These are phyloP conservation scores for Heterodera filipjevi DNA, from an alignment of 2,888 invertebrate species.

Conservation along the genomic window DNA sequence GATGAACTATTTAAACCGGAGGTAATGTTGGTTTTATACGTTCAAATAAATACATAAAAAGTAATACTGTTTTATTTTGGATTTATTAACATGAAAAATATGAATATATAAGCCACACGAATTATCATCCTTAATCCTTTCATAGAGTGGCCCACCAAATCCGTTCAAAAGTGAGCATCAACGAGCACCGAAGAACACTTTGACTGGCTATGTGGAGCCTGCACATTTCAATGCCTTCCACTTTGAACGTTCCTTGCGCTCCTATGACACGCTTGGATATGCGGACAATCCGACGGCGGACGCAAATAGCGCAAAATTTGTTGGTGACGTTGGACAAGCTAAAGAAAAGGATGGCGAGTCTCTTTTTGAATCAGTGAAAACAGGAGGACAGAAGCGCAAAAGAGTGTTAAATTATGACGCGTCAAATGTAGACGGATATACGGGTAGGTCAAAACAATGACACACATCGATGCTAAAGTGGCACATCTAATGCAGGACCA, in stretches of 20 bases:
- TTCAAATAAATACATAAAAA: too few species aligned
- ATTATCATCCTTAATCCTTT: conserved; percentile 28
- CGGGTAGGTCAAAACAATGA: conserved; percentile 71
- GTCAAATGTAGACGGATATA: conserved; percentile 87
- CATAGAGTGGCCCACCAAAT: conserved; percentile 81
- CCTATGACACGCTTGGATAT: conserved; percentile 71
- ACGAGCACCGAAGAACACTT: conserved; percentile 82
- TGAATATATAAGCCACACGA: too few species aligned
- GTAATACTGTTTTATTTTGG: too few species aligned
- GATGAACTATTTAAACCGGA: conserved; percentile 83
- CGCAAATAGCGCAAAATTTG: conserved; percentile 55
- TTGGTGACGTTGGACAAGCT: conserved; percentile 60
- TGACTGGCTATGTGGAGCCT: conserved; percentile 90
- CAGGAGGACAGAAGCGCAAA: conserved; percentile 71
- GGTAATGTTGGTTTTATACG: too few species aligned
- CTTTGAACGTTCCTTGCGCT: conserved; percentile 60
- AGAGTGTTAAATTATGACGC: conserved; percentile 86
- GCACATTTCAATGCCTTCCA: conserved; percentile 90
- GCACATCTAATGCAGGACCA: conserved; percentile 69
- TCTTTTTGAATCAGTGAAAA: conserved; percentile 78
- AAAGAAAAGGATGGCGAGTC: conserved; percentile 68
- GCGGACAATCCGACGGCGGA: conserved; percentile 90
- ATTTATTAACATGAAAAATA: too few species aligned
- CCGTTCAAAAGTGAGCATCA: conserved; percentile 89
- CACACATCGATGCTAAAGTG: too few species aligned